Evolutionary conservation across 2,797 vertebrate genomes (phyloP).

Genomic region (Gephyroberyx darwinii): DNA sequence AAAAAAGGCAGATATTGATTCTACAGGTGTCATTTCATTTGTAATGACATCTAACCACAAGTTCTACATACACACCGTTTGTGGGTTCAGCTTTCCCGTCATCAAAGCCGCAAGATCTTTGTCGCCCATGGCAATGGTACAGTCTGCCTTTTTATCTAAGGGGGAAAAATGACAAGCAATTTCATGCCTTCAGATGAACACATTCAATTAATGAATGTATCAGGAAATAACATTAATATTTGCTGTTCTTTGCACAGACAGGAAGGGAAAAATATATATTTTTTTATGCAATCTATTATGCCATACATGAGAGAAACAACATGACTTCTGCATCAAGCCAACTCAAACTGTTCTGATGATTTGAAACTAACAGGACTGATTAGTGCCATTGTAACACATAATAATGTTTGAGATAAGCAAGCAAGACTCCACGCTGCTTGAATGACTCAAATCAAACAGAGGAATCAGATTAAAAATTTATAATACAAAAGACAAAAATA

Average conservation of each 20-base stretch:
- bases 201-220: not conserved
- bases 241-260: not conserved
- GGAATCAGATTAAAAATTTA: not conserved
- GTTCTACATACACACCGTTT: conserved; percentile 81
- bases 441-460: too few species aligned
- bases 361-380: too few species aligned
- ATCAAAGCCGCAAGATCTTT: conserved; percentile 88
- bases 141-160: conserved; percentile 89
- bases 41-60: too few species aligned
- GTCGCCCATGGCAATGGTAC: conserved; percentile 89
- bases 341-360: too few species aligned
- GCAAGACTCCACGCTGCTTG: too few species aligned
- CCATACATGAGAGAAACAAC: not conserved
- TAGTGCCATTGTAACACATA: too few species aligned
- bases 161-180: not conserved
- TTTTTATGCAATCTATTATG: not conserved
- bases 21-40: too few species aligned
- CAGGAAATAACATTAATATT: not conserved
- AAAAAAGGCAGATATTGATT: too few species aligned
- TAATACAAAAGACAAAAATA: too few species aligned
- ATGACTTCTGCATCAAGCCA: not conserved
- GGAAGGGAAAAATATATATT: not conserved
- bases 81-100: conserved; percentile 93
- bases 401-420: too few species aligned
- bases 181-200: not conserved